Evolutionary conservation across 1,140 invertebrate genomes (phyloP), one percentile per base, ranked within the genome.

Genomic region (Drosophila athabasca): DNA sequence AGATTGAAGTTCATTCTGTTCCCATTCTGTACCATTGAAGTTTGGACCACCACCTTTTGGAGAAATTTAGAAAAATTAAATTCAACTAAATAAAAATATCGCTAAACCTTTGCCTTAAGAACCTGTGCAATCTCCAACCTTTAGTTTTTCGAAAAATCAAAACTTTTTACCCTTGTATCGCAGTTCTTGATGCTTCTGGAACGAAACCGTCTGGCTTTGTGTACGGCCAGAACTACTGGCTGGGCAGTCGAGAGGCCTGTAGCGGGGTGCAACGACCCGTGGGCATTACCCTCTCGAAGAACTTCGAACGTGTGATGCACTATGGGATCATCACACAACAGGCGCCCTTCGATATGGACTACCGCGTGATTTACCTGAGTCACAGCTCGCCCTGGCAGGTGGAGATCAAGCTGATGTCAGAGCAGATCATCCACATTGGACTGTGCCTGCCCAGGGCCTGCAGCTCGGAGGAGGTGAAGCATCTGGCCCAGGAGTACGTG

Each of bases 331-430:
- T 92, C 15, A 90, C 77, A 2, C 83, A 90, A 35, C 65, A 75
- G 24, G 83, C 91, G 8, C 91, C 91, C 29, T 92, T 92, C 41
- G 82, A 80, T 17, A 90, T 92, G 70, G 84, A 90, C 31, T 92
- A 92, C 60, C 67, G 90, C 0, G 87, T 92, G 0, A 51, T 92
- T 3, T 92, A 92, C 39, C 54, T 92, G 52, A 54, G 90, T 1
- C 91, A 92, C 64, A 69, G 84, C 49, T 92, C 91, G 0, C 91
- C 91, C 0, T 92, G 91, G 91, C 91, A 92, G 57, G 87, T 92
- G 45, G 91, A 92, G 52, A 91, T 91, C 5, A 92, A 92, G 49
- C 74, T 92, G 26, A 88, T 91, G 80, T 84, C 91, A 4, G 91
- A 92, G 60, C 80, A 90, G 64, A 91, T 92, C 11, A 90, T 92